Conservation (phyloP, 2,888 invertebrate genomes). For the Dione juno region DNA sequence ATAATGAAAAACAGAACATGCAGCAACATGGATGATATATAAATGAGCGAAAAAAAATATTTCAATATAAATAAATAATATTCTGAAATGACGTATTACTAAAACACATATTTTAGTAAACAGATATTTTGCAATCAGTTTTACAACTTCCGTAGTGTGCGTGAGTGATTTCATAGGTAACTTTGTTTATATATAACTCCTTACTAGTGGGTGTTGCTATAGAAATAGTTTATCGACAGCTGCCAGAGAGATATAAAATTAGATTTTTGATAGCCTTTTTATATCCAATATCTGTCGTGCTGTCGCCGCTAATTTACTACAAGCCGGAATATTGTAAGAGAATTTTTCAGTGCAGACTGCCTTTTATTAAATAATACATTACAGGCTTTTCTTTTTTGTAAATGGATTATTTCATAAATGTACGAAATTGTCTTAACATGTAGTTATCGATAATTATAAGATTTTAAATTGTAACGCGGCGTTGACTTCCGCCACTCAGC, state of each 20-base stretch:
- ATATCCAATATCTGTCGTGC: conserved; percentile 44
- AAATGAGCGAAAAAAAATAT: too few species aligned
- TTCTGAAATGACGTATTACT: background rate
- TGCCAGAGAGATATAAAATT: conserved; percentile 47
- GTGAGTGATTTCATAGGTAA: conserved; percentile 8
- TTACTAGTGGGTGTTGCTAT: conserved; percentile 33
- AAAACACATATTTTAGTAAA: background rate
- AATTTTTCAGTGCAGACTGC: background rate
- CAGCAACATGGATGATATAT: too few species aligned
- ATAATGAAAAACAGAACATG: too few species aligned
- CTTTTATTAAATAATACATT: background rate
- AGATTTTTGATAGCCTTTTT: conserved; percentile 50
- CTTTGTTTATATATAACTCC: conserved; percentile 11
- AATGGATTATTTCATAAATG: too few species aligned
- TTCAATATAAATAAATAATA: background rate
- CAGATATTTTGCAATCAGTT: background rate
- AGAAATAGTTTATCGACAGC: conserved; percentile 46
- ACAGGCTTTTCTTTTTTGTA: background rate
- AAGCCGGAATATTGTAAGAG: background rate
- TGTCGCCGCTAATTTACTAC: conserved; percentile 34
- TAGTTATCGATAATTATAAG: too few species aligned
- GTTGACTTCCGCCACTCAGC: too few species aligned
- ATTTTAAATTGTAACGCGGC: too few species aligned
- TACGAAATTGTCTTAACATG: too few species aligned
- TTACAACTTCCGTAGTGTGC: conserved; percentile 5